Evolutionary conservation across 1,140 invertebrate species (phyloP).

Genomic region (Temnothorax longispinosus): DNA sequence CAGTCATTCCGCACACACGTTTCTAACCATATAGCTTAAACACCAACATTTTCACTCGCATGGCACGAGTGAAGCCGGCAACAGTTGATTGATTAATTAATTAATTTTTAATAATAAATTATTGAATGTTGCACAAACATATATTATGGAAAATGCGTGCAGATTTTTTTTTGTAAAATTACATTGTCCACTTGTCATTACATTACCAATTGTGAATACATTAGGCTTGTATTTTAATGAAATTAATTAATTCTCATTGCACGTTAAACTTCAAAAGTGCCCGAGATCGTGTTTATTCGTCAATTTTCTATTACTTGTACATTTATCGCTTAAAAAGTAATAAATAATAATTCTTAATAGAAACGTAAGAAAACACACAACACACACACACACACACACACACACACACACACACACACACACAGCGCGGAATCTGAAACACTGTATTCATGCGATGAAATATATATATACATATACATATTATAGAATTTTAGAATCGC

Average conservation of each 20-base stretch:
- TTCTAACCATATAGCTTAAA: constrained; percentile 23
- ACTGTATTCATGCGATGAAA: not conserved
- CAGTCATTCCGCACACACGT: constrained; percentile 30
- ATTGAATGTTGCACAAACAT: not conserved
- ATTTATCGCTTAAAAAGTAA: not conserved
- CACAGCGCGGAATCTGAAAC: not conserved
- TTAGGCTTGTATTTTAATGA: not conserved
- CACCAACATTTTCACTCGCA: constrained; percentile 19
- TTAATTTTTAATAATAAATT: not conserved
- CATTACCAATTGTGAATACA: not conserved
- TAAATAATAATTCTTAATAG: not conserved
- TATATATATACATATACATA: not conserved
- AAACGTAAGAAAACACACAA: not conserved
- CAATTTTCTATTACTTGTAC: not conserved
- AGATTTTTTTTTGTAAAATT: not conserved
- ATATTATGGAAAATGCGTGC: not conserved
- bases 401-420: not conserved
- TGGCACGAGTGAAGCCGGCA: constrained; percentile 16
- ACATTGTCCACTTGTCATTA: not conserved
- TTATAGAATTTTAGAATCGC: not conserved
- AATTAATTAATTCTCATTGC: not conserved
- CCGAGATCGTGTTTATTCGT: no score
- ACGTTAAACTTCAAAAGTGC: not conserved
- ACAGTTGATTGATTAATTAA: not conserved
- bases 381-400: no score